Conservation (phyloP, 2,113 vertebrate species). For the Gorsachius goisagi region DNA sequence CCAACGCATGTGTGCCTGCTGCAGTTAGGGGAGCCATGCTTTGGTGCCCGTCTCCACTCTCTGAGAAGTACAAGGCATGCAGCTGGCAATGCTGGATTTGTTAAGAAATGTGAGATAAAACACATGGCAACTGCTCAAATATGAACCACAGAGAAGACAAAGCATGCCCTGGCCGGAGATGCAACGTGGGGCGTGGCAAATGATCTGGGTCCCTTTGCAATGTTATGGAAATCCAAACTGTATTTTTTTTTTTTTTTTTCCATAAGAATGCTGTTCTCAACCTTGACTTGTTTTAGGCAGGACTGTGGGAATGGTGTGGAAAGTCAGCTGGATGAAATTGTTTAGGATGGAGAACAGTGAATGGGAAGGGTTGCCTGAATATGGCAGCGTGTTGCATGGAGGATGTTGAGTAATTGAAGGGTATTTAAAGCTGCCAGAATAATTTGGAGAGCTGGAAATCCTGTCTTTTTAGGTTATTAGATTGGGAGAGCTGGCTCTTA, state of each 20-base stretch:
- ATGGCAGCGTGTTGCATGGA: background rate
- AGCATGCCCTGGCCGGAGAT: background rate
- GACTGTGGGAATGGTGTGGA: background rate
- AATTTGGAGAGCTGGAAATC: background rate
- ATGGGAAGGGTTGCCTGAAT: background rate
- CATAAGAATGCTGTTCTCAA: background rate
- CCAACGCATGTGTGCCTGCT: background rate
- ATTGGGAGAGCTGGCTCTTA: background rate
- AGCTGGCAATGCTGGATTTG: background rate
- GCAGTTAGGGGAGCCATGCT: accelerated
- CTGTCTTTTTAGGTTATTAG: background rate
- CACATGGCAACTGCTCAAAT: background rate
- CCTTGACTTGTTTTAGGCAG: background rate
- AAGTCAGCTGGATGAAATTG: background rate
- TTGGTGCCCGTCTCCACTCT: background rate
- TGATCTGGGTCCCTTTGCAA: accelerated
- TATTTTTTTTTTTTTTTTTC: background rate
- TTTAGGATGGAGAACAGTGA: background rate
- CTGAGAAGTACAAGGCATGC: background rate
- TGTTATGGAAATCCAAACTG: background rate
- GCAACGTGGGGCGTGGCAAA: background rate
- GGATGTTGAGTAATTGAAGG: background rate
- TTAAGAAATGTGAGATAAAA: background rate
- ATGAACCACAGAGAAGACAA: background rate
- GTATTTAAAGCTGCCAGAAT: background rate